Evolutionary conservation across 2,888 invertebrate genomes (phyloP).

Genomic region (Hydrotaea diabolus): DNA sequence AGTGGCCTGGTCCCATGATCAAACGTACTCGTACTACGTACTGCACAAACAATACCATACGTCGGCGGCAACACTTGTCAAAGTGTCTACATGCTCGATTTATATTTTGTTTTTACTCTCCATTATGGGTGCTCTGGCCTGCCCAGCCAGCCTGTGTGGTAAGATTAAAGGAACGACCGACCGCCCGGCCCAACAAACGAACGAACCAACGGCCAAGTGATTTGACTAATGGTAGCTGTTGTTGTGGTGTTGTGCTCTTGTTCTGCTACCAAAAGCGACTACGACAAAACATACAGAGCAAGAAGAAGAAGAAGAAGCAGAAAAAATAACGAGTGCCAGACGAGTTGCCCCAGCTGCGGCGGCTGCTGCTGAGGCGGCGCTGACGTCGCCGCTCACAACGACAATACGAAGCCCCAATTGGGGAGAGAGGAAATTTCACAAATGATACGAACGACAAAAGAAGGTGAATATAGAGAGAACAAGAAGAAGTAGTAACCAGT

Average conservation of each 20-base stretch:
- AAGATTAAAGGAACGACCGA: slow-evolving; percentile 5
- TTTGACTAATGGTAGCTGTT: slow-evolving; percentile 12
- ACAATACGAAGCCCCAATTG: slow-evolving; percentile 46
- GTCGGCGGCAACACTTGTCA: slow-evolving; percentile 13
- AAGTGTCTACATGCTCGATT: slow-evolving; percentile 10
- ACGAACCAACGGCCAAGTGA: not conserved
- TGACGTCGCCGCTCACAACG: slow-evolving; percentile 5
- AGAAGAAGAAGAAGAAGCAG: slow-evolving; percentile 38
- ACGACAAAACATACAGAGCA: not conserved
- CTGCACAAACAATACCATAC: not conserved
- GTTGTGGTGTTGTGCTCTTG: slow-evolving; percentile 18
- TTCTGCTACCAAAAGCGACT: slow-evolving; percentile 35
- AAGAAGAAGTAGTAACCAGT: no score
- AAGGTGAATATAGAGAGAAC: slow-evolving; percentile 3
- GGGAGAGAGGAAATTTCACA: slow-evolving; percentile 32
- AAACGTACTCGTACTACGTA: no score
- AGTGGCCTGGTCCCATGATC: not conserved
- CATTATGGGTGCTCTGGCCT: not conserved
- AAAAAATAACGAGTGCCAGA: slow-evolving; percentile 51
- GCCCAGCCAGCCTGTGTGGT: not conserved
- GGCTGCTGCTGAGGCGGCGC: slow-evolving; percentile 8
- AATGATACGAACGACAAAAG: slow-evolving; percentile 1
- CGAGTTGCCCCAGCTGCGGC: slow-evolving; percentile 55
- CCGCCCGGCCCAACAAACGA: no score
- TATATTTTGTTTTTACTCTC: slow-evolving; percentile 12